Evolutionary conservation across 2,113 vertebrate species (phyloP).

Genomic region (Sylvicapra grimmia): DNA sequence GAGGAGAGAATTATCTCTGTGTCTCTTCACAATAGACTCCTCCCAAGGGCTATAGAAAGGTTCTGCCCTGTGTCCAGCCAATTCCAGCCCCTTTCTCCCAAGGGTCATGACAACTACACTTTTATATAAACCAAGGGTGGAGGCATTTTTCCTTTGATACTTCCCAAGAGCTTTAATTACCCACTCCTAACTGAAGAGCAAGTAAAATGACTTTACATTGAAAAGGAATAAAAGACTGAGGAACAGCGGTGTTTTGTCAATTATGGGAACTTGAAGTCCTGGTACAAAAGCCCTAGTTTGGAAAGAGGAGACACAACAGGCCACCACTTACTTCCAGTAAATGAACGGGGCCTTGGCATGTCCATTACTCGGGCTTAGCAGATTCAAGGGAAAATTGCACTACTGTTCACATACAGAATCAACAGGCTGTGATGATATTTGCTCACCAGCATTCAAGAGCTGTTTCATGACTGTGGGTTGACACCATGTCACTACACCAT

Average conservation of each 20-base stretch:
- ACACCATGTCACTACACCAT: background rate
- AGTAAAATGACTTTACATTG: background rate
- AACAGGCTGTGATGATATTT: background rate
- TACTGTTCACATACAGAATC: background rate
- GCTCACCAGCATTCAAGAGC: background rate
- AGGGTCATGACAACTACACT: background rate
- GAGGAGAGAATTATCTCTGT: background rate
- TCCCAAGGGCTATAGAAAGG: background rate
- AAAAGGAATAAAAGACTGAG: background rate
- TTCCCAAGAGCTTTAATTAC: background rate
- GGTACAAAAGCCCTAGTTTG: background rate
- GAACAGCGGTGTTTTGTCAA: background rate
- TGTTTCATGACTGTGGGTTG: background rate
- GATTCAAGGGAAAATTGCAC: background rate
- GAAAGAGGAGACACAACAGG: background rate
- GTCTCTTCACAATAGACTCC: background rate
- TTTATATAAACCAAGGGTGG: background rate
- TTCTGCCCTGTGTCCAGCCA: background rate
- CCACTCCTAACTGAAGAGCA: background rate
- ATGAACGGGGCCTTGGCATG: accelerated
- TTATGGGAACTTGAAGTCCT: background rate
- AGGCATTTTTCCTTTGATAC: background rate
- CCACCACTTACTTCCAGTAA: background rate
- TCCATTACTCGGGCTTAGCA: background rate
- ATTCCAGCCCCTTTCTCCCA: background rate